Evolutionary conservation across 2,797 vertebrate genomes (phyloP), one percentile per base, ranked within the genome.

Genomic region (Streptopelia turtur): DNA sequence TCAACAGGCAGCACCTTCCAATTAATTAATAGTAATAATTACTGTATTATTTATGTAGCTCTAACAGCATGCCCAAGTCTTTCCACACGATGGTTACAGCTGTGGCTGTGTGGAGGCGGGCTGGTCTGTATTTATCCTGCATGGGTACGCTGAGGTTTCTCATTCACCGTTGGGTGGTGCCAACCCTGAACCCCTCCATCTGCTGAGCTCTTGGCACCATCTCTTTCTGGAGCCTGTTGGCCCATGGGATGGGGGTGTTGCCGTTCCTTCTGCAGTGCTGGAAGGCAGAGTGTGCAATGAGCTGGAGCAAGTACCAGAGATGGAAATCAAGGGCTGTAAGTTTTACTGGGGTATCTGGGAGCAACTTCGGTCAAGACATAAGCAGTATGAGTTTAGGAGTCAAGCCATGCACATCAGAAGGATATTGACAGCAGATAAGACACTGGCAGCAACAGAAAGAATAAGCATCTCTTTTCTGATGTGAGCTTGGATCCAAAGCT

Each of bases 21-120:
- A 92, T 96, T 97, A 97, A 96, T 97, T 95, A 96, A 96, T 96
- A 95, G 96, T 92, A 96, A 96, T 97, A 96, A 97, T 96, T 95
- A 83, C 5, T 13, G 88, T 90, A 83, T 95, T 95, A 95, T 95
- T 97, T 95, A 95, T 93, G 93, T 71, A 43, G 81, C 78, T 90
- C 83, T 65, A 91, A 59, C 81, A 92, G 94, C 41, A 0, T 63
- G 91, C 83, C 41, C 7, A 80, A 63, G 68, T 55, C 83, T 91
- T 94, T 64, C 83, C 0, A 2, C 68, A 21, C 1, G 3, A 22
- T 13, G 50, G 64, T 83, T 95, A 22, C 83, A 92, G 86, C 88
- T 94, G 89, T 39, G 88, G 64, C 83, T 96, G 17, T 47, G 92
- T 89, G 43, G 74, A 45, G 79, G 8, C 5, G 18, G 90, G 28